Evolutionary conservation across 2,888 invertebrate species (phyloP).

Genomic region (Therioaphis trifolii): DNA sequence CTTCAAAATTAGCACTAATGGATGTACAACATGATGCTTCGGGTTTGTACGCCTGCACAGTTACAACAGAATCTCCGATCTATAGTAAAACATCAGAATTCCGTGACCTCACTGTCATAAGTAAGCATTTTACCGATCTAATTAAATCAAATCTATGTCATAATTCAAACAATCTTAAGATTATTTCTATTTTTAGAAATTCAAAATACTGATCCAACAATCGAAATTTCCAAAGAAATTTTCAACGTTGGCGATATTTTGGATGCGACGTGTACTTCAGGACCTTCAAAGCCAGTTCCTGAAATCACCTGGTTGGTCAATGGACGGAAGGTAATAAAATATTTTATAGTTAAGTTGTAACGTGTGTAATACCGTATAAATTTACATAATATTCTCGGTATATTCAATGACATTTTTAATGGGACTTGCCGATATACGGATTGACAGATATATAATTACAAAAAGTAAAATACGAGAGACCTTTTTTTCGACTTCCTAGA

Average conservation of each 20-base stretch:
- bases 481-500: too few species aligned
- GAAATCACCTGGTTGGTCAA: constrained; percentile 84
- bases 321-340: constrained; percentile 77
- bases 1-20: constrained; percentile 78
- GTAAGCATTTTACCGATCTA: constrained; percentile 72
- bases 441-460: too few species aligned
- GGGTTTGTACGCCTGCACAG: constrained; percentile 84
- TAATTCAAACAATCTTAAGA: background rate
- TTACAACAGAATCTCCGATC: constrained; percentile 83
- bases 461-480: too few species aligned
- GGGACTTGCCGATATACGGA: too few species aligned
- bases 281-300: constrained; percentile 79
- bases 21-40: constrained; percentile 82
- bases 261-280: constrained; percentile 80
- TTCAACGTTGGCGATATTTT: constrained; percentile 77
- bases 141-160: background rate
- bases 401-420: too few species aligned
- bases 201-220: constrained; percentile 77
- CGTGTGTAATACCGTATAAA: too few species aligned
- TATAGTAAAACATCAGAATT: constrained; percentile 83
- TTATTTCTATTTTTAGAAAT: constrained; percentile 71
- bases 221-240: constrained; percentile 78
- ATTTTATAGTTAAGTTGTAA: too few species aligned
- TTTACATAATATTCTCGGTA: too few species aligned
- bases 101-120: constrained; percentile 82